These are phyloP conservation scores for Karalla daura DNA, from an alignment of 2,797 vertebrate species.

Conservation along the genomic window DNA sequence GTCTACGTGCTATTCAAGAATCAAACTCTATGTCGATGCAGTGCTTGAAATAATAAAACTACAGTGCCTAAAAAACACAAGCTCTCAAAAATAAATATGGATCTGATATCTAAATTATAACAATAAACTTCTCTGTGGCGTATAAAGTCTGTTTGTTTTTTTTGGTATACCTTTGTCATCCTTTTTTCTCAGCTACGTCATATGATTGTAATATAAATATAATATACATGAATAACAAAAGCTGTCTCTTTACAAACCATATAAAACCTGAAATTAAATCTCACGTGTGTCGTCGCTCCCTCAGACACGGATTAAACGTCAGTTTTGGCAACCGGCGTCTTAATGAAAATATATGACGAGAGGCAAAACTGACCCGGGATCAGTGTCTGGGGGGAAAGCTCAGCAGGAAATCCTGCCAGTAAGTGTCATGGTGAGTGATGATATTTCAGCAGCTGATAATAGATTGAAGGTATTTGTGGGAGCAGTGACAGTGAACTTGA, in stretches of 20 bases:
- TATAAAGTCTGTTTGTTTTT: conserved; percentile 78
- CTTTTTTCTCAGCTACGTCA: conserved; percentile 59
- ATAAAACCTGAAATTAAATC: conserved; percentile 67
- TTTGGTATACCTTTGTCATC: conserved; percentile 74
- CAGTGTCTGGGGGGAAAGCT: conserved; percentile 25
- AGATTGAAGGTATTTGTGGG: conserved; percentile 33
- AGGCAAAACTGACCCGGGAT: conserved; percentile 51
- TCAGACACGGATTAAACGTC: conserved; percentile 25
- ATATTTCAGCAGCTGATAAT: conserved; percentile 43
- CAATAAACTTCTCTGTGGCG: conserved; percentile 57
- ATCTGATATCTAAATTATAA: conserved; percentile 75
- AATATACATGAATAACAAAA: conserved; percentile 73
- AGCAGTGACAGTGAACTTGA: conserved; percentile 47
- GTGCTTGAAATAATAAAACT: conserved; percentile 59
- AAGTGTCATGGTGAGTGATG: conserved; percentile 34
- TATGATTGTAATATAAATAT: conserved; percentile 76
- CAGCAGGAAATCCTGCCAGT: conserved; percentile 30
- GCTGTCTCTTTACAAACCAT: conserved; percentile 68
- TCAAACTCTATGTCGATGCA: conserved; percentile 36
- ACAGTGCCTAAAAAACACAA: conserved; percentile 64
- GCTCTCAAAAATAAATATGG: conserved; percentile 81
- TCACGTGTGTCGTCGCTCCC: conserved; percentile 28
- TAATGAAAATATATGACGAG: conserved; percentile 20
- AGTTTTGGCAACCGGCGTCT: conserved; percentile 8
- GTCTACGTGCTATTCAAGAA: conserved; percentile 28